Base-by-base conservation (phyloP, 2,888 invertebrate genomes). In the Cataglyphis rosenhaueri region DNA sequence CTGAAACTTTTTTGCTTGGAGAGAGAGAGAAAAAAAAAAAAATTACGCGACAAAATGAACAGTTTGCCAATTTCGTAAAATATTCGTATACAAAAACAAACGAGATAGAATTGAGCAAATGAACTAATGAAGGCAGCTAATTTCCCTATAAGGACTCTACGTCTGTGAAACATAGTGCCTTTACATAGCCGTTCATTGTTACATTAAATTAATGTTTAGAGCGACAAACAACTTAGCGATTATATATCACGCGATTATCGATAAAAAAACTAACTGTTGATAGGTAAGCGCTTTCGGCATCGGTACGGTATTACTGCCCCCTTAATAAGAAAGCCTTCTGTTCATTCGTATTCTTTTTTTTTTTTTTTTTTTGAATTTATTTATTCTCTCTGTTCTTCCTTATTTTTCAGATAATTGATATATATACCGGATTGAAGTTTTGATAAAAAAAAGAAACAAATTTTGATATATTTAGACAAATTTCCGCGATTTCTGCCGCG, bases 101-200 rank as follows among this genome's bases (percentile, higher is more conserved):
- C 25, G 75, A 61, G 61, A 15, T 12, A 73, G 52, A 52, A 66
- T 62, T 32, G n/a, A n/a, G 35, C 57, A 38, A 52, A 79, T 25
- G 21, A 66, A 41, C 35, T n/a, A 59, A 61, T 21, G 75, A 84
- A 65, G 83, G 73, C 59, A 79, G 61, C 76, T 71, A 78, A 82
- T 85, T 84, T 85, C 68, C 65, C 81, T 44, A 81, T 83, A 86
- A 84, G 84, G 85, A 87, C 84, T 57, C 59, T 78, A 86, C 88
- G 88, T 91, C 91, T 91, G 91, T 91, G 91, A 91, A 88, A 90
- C 83, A 91, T 88, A 91, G 91, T 91, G 91, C 91, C 91, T 91
- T 91, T 87, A 73, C 85, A 86, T 88, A 88, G 87, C 75, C 87
- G 86, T 88, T 89, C 88, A 85, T 83, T 88, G 73, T 86, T 86